A percentile compares a stretch with the other conserved stretches of the same genome.
These are phyloP conservation scores for Agelaius phoeniceus DNA, from an alignment of 2,113 vertebrate species.

Conservation along the genomic window DNA sequence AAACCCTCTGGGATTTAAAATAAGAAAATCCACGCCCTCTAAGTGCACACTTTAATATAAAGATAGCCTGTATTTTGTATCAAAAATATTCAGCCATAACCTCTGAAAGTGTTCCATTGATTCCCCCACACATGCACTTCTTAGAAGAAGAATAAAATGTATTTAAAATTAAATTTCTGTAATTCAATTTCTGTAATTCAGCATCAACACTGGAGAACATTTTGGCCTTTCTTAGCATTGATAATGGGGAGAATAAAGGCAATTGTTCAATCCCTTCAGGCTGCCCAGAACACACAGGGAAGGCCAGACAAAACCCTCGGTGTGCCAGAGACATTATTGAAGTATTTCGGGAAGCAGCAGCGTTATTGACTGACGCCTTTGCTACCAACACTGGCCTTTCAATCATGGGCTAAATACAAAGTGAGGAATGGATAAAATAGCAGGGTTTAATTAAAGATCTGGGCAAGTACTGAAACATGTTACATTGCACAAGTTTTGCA, in stretches of 20 bases:
- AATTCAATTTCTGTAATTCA: slow-evolving; percentile 39
- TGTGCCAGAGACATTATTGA: slow-evolving; percentile 11
- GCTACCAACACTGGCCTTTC: background rate
- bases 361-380: background rate
- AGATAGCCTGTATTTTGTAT: background rate
- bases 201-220: slow-evolving; percentile 15
- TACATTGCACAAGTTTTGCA: background rate
- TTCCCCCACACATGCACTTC: background rate
- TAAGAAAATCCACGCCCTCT: slow-evolving; percentile 20
- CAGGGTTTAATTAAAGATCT: slow-evolving; percentile 24
- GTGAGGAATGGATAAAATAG: background rate
- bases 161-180: slow-evolving; percentile 33
- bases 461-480: background rate
- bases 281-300: background rate
- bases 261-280: slow-evolving; percentile 34
- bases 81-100: background rate
- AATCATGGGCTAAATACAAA: slow-evolving; percentile 1
- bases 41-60: background rate
- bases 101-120: background rate
- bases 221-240: slow-evolving; percentile 33
- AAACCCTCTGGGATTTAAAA: slow-evolving; percentile 21
- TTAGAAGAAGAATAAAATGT: slow-evolving; percentile 5
- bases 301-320: background rate
- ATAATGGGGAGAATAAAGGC: slow-evolving; percentile 50
- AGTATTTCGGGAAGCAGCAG: slow-evolving; percentile 14